Base-by-base conservation (phyloP, 2,797 vertebrate species). In the Sebastes hubbsi region DNA sequence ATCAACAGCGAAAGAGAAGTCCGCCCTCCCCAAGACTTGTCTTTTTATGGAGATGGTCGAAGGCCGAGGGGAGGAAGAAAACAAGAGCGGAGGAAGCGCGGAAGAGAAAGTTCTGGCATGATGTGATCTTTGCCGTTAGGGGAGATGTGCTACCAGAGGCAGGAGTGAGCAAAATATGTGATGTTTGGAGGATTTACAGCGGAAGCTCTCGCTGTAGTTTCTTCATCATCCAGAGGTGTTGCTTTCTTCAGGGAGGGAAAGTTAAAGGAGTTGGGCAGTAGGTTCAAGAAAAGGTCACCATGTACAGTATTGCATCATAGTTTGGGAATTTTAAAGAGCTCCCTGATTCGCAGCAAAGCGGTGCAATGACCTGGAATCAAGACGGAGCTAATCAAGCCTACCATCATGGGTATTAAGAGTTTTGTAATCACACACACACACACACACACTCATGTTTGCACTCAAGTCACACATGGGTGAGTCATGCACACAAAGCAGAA, bases 31-130 rank as follows among this genome's bases (percentile, higher is more conserved):
- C 67, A 4, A 85, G 90, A 81, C 90, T 89, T 94, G 89, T 87
- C 94, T 94, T 95, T 94, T 95, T 95, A 94, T 93, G 92, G 94
- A 90, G 87, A 90, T 85, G 75, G 63, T 72, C 27, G 83, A 88
- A 83, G 80, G 83, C 79, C 62, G 69, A 64, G 69, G 13, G 64
- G n/a, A 36, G 56, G 52, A 72, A 75, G 49, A 72, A 77, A 81
- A 75, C 70, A 34, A 68, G 77, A 63, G 82, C 4, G 1, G 80
- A 85, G 81, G 74, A 85, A 86, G 81, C 8, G 16, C 72, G 78
- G 86, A 71, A 52, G 87, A 85, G 87, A 89, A 84, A 80, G 64
- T 82, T 88, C 86, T 88, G 83, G 86, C 67, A 55, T 77, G 67
- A 89, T 75, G 38, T 70, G 83, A 81, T 82, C 83, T 42, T 72